Percentiles rank a stretch among this genome's conserved stretches.
Evolutionary conservation across 2,797 vertebrate genomes (phyloP).

Genomic region (Anguilla pacifica): DNA sequence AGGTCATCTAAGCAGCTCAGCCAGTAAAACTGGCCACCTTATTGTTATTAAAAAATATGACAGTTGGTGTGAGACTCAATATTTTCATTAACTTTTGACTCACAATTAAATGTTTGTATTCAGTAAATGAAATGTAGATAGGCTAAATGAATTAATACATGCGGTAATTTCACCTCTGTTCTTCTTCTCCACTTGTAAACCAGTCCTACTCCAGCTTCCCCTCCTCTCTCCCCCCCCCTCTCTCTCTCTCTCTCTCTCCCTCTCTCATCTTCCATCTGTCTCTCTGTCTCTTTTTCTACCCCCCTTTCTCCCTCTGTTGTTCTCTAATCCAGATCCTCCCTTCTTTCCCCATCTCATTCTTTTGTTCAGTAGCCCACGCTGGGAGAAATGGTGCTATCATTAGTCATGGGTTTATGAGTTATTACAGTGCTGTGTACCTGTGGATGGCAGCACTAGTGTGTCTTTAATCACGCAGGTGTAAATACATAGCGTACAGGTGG

Average conservation of each 20-base stretch:
- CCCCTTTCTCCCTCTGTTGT: background rate
- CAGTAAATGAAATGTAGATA: background rate
- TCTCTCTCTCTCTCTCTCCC: background rate
- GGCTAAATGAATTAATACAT: background rate
- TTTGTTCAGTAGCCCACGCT: background rate
- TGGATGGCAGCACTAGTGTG: background rate
- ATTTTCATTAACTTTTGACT: background rate
- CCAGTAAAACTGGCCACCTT: background rate
- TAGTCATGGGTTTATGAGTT: conserved; percentile 12
- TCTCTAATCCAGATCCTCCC: background rate
- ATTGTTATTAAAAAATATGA: background rate
- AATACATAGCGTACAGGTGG: too few species aligned
- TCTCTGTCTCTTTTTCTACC: background rate
- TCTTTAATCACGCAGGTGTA: background rate
- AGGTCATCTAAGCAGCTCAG: background rate
- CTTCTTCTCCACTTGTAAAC: background rate
- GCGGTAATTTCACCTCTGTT: background rate
- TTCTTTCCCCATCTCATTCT: background rate
- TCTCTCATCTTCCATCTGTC: background rate
- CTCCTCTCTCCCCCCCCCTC: background rate
- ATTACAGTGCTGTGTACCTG: background rate
- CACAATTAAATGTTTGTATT: background rate
- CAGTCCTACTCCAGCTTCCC: background rate
- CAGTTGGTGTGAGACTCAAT: background rate
- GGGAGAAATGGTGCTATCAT: background rate